A percentile compares a stretch with the other conserved stretches of the same genome.
Conservation (phyloP, 2,888 invertebrate genomes). For the Rugalucina vietnamica region DNA sequence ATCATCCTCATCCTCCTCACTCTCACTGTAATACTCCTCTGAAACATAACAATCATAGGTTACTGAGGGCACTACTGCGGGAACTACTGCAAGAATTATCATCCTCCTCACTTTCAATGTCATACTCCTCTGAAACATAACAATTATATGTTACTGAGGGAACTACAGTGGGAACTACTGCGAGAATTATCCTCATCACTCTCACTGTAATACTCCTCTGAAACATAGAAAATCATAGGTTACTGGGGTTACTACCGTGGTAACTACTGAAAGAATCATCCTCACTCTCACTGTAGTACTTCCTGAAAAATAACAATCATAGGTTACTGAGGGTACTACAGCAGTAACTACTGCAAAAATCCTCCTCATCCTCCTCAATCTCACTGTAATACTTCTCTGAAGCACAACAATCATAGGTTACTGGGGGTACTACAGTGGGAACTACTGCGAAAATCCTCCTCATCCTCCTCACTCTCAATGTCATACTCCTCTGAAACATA, state of each 20-base stretch:
- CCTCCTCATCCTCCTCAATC: conserved; percentile 69
- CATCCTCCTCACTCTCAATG: conserved; percentile 73
- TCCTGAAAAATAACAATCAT: too few species aligned
- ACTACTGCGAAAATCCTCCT: neutral
- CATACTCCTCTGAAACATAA: too few species aligned
- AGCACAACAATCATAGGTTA: neutral
- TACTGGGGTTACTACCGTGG: too few species aligned
- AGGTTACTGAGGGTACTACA: too few species aligned
- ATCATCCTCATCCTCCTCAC: conserved; percentile 71
- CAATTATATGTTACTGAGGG: neutral
- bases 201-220: conserved; percentile 53
- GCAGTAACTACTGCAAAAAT: neutral
- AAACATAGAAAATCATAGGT: neutral
- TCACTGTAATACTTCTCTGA: conserved; percentile 67
- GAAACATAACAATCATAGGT: too few species aligned
- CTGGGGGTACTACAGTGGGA: neutral
- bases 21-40: conserved; percentile 62
- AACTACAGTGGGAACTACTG: neutral
- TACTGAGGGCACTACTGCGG: too few species aligned
- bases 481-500: conserved; percentile 38
- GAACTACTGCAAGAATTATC: too few species aligned
- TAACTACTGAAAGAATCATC: too few species aligned
- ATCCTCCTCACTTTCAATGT: too few species aligned
- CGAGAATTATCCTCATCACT: conserved; percentile 52
- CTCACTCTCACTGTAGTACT: too few species aligned